phyloP scores from a whole-genome alignment of 2,113 vertebrate genomes.

The Phalacrocorax aristotelis region DNA sequence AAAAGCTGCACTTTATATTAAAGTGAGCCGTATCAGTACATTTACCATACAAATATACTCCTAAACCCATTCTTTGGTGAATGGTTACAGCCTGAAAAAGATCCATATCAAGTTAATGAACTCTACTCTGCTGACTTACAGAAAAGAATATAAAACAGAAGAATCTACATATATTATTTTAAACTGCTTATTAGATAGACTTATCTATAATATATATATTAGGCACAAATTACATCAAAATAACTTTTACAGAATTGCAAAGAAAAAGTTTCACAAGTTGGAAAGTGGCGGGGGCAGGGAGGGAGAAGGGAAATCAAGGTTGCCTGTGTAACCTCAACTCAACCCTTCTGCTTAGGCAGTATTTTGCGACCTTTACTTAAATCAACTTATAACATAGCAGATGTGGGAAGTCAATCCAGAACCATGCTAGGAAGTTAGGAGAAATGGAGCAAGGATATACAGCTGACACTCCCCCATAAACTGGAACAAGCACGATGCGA shows the following conservation, averaged over 20 bases:
- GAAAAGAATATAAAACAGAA: conserved; percentile 62
- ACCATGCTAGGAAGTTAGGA: not conserved
- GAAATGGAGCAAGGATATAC: not conserved
- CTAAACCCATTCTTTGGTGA: conserved; percentile 52
- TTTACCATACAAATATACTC: conserved; percentile 59
- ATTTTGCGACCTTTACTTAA: not conserved
- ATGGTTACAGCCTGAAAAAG: conserved; percentile 58
- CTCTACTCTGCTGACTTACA: conserved; percentile 54
- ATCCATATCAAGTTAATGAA: conserved; percentile 73
- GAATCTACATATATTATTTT: conserved; percentile 61
- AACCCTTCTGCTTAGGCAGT: not conserved
- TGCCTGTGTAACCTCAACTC: not conserved
- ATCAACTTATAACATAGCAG: not conserved
- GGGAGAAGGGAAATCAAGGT: not conserved
- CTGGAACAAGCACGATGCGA: not conserved
- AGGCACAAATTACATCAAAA: conserved; percentile 44
- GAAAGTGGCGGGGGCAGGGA: not conserved
- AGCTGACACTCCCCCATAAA: not conserved
- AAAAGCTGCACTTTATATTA: conserved; percentile 32
- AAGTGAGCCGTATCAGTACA: conserved; percentile 51
- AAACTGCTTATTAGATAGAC: conserved; percentile 37
- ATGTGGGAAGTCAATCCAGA: not conserved
- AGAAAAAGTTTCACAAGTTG: conserved; percentile 15
- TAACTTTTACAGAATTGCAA: not conserved
- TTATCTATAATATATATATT: conserved; percentile 49